phyloP scores from a whole-genome alignment of 2,888 invertebrate species.

The Ochropleura leucogaster region DNA sequence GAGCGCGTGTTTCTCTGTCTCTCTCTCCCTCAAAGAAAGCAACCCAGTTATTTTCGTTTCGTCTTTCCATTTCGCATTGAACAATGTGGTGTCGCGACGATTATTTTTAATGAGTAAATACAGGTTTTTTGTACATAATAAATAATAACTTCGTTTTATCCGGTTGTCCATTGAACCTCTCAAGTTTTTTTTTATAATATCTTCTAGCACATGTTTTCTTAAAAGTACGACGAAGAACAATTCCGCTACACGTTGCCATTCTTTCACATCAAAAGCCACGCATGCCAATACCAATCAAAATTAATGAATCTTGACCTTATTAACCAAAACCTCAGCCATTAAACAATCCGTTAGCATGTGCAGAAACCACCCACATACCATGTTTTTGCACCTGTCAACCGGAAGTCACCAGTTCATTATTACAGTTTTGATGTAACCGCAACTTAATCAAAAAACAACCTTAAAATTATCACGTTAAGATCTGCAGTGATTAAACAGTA shows the following conservation, averaged over 20 bases:
- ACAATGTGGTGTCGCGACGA: too few relatives aligned
- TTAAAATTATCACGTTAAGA: constrained; percentile 47
- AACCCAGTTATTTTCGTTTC: too few relatives aligned
- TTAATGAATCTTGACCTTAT: constrained; percentile 26
- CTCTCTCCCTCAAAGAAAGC: too few relatives aligned
- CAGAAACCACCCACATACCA: constrained; percentile 55
- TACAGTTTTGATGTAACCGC: constrained; percentile 62
- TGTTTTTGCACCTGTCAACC: constrained; percentile 61
- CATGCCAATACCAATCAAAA: constrained; percentile 3
- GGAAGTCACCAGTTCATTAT: constrained; percentile 57
- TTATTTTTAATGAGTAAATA: too few relatives aligned
- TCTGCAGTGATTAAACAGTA: constrained; percentile 38
- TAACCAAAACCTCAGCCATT: constrained; percentile 20
- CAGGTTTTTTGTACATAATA: too few relatives aligned
- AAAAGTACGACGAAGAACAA: too few relatives aligned
- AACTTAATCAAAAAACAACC: constrained; percentile 45
- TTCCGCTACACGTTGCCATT: neutral
- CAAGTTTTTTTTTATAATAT: too few relatives aligned
- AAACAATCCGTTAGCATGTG: constrained; percentile 33
- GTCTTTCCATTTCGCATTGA: too few relatives aligned
- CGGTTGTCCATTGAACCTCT: too few relatives aligned
- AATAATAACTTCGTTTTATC: too few relatives aligned
- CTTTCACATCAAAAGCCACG: neutral
- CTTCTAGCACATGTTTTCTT: too few relatives aligned
- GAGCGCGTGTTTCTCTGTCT: too few relatives aligned